A percentile compares a stretch with the other conserved stretches of the same genome.
These are phyloP conservation scores for Heliconius nattereri DNA, from an alignment of 1,140 invertebrate species.

Conservation along the genomic window DNA sequence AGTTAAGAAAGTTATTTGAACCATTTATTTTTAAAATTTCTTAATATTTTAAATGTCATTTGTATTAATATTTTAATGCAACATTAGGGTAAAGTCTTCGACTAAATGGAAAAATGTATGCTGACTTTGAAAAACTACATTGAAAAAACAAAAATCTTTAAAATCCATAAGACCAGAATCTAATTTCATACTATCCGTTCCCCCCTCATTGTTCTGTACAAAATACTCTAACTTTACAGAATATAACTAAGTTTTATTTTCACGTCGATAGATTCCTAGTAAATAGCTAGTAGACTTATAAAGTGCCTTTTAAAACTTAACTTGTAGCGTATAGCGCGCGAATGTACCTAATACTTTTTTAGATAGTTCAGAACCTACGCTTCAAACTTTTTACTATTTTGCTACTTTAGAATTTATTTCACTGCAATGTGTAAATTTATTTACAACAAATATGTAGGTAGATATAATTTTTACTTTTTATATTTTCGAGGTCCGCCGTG, in stretches of 20 bases:
- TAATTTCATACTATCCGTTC: too few species aligned
- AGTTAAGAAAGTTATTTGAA: too few species aligned
- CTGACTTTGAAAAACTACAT: too few species aligned
- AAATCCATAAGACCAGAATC: too few species aligned
- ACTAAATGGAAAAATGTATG: too few species aligned
- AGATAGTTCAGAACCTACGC: conserved; percentile 20
- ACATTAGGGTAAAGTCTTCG: too few species aligned
- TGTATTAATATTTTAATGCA: too few species aligned
- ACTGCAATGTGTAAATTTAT: neutral
- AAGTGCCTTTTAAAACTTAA: conserved; percentile 26
- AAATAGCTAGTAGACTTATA: conserved; percentile 20
- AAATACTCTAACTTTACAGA: neutral
- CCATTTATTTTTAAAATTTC: too few species aligned
- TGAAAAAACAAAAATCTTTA: too few species aligned
- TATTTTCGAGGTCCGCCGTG: too few species aligned
- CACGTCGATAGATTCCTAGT: neutral
- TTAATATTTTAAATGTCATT: too few species aligned
- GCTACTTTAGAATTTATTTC: conserved; percentile 7
- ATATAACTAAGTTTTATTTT: neutral
- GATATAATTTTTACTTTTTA: too few species aligned
- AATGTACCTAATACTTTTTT: conserved; percentile 31
- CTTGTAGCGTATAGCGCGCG: conserved; percentile 3
- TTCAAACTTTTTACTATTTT: conserved; percentile 12
- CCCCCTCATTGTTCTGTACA: neutral
- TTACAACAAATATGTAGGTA: neutral